These are phyloP conservation scores for Limanda limanda DNA, from an alignment of 2,113 vertebrate species.

Conservation along the genomic window DNA sequence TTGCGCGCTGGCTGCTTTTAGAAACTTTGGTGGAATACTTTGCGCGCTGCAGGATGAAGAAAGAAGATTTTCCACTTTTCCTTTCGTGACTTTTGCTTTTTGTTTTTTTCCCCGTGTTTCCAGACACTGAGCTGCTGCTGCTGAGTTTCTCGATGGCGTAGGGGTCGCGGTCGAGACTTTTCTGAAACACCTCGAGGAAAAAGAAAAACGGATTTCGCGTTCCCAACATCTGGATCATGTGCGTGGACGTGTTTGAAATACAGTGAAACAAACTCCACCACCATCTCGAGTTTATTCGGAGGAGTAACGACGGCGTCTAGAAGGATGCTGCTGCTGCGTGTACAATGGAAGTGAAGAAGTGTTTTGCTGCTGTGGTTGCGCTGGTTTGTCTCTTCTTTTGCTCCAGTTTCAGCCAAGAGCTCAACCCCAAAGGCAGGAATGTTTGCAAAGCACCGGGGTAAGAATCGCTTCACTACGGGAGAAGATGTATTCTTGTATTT, in stretches of 20 bases:
- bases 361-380: constrained; percentile 63
- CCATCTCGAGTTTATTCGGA: constrained; percentile 18
- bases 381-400: constrained; percentile 76
- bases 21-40: constrained; percentile 46
- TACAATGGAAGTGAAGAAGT: constrained; percentile 84
- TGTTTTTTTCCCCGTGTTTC: not conserved
- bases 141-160: constrained; percentile 58
- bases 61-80: constrained; percentile 43
- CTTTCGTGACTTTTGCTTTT: constrained; percentile 49
- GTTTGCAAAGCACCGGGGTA: constrained; percentile 83
- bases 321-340: constrained; percentile 81
- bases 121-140: constrained; percentile 31
- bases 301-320: constrained; percentile 71
- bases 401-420: constrained; percentile 77
- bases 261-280: not conserved
- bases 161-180: constrained; percentile 20
- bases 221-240: constrained; percentile 46
- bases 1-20: constrained; percentile 24
- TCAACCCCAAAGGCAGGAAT: constrained; percentile 84
- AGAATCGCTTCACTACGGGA: constrained; percentile 43
- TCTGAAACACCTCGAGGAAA: not conserved
- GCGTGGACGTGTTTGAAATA: constrained; percentile 7
- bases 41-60: constrained; percentile 8
- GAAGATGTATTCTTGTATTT: no score
- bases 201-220: constrained; percentile 12